A percentile compares a stretch with the other conserved stretches of the same genome.
Conservation (phyloP, 2,888 invertebrate species). For the Lissocephala sabroskyi region DNA sequence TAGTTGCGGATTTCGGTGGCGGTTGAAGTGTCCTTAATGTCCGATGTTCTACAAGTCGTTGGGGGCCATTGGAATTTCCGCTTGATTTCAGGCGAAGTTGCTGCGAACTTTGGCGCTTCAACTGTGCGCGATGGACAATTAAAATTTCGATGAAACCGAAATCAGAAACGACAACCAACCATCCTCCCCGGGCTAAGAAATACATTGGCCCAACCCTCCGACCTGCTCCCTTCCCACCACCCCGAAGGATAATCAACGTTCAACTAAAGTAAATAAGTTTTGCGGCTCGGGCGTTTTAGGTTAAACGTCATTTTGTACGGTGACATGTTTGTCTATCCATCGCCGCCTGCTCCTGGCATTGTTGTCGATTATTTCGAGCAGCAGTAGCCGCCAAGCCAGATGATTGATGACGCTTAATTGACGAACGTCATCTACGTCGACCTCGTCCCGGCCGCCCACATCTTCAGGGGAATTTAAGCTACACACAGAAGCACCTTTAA, state of each 20-base stretch:
- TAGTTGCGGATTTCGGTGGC: no score
- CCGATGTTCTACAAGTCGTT: no score
- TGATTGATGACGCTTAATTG: constrained; percentile 70
- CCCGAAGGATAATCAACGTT: constrained; percentile 15
- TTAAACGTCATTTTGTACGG: constrained; percentile 63
- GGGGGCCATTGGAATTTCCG: no score
- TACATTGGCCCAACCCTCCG: no score
- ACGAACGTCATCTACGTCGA: constrained; percentile 32
- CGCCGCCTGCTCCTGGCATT: constrained; percentile 13
- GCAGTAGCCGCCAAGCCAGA: constrained; percentile 32
- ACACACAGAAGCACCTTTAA: not conserved
- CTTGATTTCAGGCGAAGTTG: no score
- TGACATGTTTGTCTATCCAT: constrained; percentile 61
- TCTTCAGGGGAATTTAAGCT: not conserved
- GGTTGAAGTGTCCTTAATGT: no score
- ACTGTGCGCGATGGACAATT: no score
- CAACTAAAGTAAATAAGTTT: constrained; percentile 55
- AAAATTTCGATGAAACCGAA: no score
- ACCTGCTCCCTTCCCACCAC: not conserved
- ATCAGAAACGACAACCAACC: no score
- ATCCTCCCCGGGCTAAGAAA: no score
- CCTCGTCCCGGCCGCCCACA: constrained; percentile 13
- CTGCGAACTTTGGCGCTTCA: no score
- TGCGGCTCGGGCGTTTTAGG: constrained; percentile 48
- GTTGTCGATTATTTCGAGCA: constrained; percentile 38